phyloP scores from a whole-genome alignment of 2,888 invertebrate genomes.

The Drosophila mercatorum region DNA sequence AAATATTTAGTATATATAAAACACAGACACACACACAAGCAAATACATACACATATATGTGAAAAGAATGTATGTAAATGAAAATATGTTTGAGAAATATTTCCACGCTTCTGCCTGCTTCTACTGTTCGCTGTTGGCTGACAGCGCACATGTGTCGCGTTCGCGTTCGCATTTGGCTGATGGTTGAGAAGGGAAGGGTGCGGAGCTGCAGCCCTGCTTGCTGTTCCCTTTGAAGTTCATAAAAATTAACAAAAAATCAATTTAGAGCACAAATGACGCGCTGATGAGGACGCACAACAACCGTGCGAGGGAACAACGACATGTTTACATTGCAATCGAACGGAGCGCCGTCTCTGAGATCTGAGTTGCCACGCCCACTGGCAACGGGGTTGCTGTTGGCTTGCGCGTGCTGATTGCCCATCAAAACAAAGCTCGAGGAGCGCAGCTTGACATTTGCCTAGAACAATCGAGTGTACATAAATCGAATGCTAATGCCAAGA shows the following conservation, averaged over 20 bases:
- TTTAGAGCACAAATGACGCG: conserved; percentile 74
- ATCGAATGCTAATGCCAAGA: conserved; percentile 47
- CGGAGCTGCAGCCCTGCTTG: conserved; percentile 47
- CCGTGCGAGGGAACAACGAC: conserved; percentile 17
- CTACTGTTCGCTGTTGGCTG: conserved; percentile 12
- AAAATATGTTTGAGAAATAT: conserved; percentile 63
- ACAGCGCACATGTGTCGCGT: conserved; percentile 60
- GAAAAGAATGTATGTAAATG: conserved; percentile 10
- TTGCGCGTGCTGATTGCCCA: conserved; percentile 74
- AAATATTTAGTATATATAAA: conserved; percentile 45
- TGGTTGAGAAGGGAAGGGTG: background rate
- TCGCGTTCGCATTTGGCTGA: conserved; percentile 17
- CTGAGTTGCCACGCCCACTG: conserved; percentile 61
- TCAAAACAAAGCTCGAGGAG: conserved; percentile 65
- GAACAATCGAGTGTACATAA: conserved; percentile 25
- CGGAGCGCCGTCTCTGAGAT: conserved; percentile 58
- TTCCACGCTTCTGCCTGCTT: conserved; percentile 57
- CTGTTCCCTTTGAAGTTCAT: conserved; percentile 75
- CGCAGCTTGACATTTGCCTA: conserved; percentile 75
- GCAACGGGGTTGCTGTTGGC: conserved; percentile 15
- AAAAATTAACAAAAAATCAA: conserved; percentile 78
- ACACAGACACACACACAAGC: background rate
- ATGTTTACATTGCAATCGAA: conserved; percentile 70
- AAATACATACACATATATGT: background rate
- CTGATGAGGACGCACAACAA: conserved; percentile 61